Evolutionary conservation across 2,797 vertebrate species (phyloP).

Genomic region (Ciconia nigra): DNA sequence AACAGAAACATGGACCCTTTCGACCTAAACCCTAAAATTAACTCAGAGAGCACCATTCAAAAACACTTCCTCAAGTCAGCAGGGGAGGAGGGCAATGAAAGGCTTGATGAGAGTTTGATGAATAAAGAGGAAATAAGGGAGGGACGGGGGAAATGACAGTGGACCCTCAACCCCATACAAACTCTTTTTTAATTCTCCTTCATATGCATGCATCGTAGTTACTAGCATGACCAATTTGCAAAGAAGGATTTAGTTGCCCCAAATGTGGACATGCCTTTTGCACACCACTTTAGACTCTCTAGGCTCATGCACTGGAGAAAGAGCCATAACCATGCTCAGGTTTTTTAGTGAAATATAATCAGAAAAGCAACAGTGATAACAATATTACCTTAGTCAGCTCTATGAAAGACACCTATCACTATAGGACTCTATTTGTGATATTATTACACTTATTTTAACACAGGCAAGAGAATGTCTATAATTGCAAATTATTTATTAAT

Average conservation of each 20-base stretch:
- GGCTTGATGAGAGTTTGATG: constrained; percentile 15
- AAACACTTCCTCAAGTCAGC: constrained; percentile 58
- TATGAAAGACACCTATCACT: neutral
- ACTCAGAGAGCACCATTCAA: constrained; percentile 37
- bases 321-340: neutral
- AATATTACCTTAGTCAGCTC: neutral
- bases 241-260: neutral
- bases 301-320: neutral
- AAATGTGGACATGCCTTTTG: neutral
- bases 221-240: neutral
- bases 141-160: neutral
- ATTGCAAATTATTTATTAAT: constrained; percentile 48
- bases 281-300: neutral
- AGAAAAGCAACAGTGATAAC: neutral
- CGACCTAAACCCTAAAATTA: constrained; percentile 50
- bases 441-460: neutral
- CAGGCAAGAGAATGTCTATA: neutral
- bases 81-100: constrained; percentile 30
- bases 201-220: neutral
- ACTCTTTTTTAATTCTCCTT: neutral
- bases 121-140: constrained; percentile 47
- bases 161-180: neutral
- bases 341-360: neutral
- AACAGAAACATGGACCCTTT: constrained; percentile 11
- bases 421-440: neutral